These are phyloP conservation scores for Malacoctenus gilli DNA, from an alignment of 2,797 vertebrate genomes.

Conservation along the genomic window DNA sequence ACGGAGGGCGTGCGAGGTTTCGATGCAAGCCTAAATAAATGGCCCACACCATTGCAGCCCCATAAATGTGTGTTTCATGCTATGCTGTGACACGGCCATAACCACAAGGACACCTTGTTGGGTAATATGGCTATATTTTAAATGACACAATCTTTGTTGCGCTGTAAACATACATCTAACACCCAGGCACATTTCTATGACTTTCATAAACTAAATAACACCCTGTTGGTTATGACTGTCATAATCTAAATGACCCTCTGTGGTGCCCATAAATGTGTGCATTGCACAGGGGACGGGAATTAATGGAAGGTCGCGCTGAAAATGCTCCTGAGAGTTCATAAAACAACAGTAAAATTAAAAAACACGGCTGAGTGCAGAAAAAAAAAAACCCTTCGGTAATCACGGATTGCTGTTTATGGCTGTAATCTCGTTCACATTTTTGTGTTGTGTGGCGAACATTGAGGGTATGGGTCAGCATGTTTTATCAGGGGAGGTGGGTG, in stretches of 20 bases:
- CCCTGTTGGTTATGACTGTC: conserved; percentile 37
- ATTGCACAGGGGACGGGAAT: conserved; percentile 22
- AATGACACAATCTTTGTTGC: conserved; percentile 23
- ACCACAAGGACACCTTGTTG: conserved; percentile 34
- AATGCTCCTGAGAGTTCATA: conserved; percentile 28
- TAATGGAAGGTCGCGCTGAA: conserved; percentile 25
- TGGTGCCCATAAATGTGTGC: conserved; percentile 11
- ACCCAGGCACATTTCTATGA: conserved; percentile 17
- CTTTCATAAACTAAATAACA: conserved; percentile 42
- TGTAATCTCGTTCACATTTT: conserved; percentile 28
- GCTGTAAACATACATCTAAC: conserved; percentile 38
- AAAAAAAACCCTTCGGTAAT: conserved; percentile 2
- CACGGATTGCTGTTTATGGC: conserved; percentile 18
- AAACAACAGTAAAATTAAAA: conserved; percentile 36
- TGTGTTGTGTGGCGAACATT: no score
- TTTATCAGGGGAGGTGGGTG: neutral
- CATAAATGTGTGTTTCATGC: conserved; percentile 16
- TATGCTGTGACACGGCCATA: neutral
- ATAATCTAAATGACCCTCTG: conserved; percentile 36
- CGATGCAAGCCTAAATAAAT: neutral
- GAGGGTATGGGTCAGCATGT: neutral
- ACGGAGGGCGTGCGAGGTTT: no score
- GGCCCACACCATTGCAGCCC: conserved; percentile 1
- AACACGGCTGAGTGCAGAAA: neutral
- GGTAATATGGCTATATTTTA: conserved; percentile 26